A percentile compares a stretch with the other conserved stretches of the same genome.
Conservation (phyloP, 92 coral and sea anemone genomes). For the Bergia puertoricense region DNA sequence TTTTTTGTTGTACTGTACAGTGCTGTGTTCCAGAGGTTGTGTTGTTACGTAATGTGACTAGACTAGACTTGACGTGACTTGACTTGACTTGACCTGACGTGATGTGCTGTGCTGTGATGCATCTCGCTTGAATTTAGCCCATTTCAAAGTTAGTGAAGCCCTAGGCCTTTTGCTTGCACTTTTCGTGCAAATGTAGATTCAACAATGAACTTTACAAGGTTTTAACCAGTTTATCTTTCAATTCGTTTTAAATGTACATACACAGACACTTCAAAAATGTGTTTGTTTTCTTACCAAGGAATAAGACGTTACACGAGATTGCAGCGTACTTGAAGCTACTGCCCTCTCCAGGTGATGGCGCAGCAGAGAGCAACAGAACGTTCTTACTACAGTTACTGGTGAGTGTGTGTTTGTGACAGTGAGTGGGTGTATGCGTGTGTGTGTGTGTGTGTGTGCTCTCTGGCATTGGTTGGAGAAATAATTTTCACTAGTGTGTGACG, state of each 20-base stretch:
- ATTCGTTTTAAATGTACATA: neutral
- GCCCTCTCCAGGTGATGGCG: slow-evolving; percentile 74
- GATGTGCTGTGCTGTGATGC: too few relatives aligned
- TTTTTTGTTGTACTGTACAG: too few relatives aligned
- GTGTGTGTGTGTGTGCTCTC: neutral
- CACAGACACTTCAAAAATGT: neutral
- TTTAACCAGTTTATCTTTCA: neutral
- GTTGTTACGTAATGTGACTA: too few relatives aligned
- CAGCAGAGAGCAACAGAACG: slow-evolving; percentile 71
- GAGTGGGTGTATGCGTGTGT: neutral
- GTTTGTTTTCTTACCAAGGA: slow-evolving; percentile 49
- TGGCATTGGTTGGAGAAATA: too few relatives aligned
- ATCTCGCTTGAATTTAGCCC: too few relatives aligned
- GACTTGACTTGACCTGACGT: neutral
- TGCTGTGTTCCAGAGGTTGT: neutral
- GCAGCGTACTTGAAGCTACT: slow-evolving; percentile 91
- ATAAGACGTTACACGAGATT: slow-evolving; percentile 82
- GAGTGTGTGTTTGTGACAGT: neutral
- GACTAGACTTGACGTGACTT: too few relatives aligned
- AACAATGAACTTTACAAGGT: too few relatives aligned
- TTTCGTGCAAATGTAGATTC: neutral
- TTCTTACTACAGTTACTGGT: slow-evolving; percentile 92
- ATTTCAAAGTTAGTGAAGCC: neutral
- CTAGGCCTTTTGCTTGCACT: neutral
- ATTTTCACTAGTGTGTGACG: too few relatives aligned